Evolutionary conservation across 2,113 vertebrate genomes (phyloP), one percentile per base, ranked within the genome.

Genomic region (Marmota flaviventris): DNA sequence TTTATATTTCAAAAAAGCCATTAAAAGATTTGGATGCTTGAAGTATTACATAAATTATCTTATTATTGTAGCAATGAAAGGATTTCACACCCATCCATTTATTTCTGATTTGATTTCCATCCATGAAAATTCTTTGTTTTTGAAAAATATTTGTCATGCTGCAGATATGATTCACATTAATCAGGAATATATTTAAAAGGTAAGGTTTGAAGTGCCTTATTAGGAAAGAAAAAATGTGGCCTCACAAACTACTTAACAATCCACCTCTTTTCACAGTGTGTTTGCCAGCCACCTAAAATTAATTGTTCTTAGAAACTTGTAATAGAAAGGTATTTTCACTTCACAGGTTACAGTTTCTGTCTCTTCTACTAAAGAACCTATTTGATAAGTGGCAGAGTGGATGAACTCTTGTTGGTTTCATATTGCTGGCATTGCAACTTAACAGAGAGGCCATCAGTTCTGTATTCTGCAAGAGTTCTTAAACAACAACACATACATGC

Each of bases 71-170:
- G 67, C 69, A 90, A 53, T 89, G 79, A 96, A 97, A 96, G 12
- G 37, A 87, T 94, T 95, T 97, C 94, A 96, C 78, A 92, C 77
- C 61, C 83, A 84, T 18, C 39, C 91, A 93, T 89, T 97, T 95
- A 89, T 34, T 97, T 94, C 83, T 5, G 0, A 97, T 98, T 97
- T 95, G 58, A 93, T 96, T 96, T 93, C 65, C 51, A 79, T 92
- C 70, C 97, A 76, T 83, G 94, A 95, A 96, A 96, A 89, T 96
- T 96, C 29, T 53, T 95, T 98, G 89, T 98, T 98, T 96, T 97
- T 97, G 53, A 81, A 93, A 97, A 96, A 96, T 94, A 91, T 75
- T 91, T 97, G 56, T 45, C 78, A 85, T 76, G 73, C 10, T 78
- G 92, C 45, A 67, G 81, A 84, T 85, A 65, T 61, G 96, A 93